phyloP scores from a whole-genome alignment of 1,140 invertebrate species.

The Lucilia cuprina region DNA sequence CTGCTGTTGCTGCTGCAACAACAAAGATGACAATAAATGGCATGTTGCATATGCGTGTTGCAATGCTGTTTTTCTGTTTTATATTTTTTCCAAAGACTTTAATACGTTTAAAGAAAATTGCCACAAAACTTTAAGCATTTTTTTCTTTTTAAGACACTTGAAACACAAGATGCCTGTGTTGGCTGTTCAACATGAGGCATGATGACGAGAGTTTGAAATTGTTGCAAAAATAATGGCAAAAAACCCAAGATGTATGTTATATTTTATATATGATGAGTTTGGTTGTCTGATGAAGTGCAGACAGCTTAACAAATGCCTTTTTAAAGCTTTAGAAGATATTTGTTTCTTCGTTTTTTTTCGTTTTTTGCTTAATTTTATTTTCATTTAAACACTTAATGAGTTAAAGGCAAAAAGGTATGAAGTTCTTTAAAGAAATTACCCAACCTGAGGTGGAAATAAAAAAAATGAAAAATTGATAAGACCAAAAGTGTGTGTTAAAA shows the following conservation, averaged over 20 bases:
- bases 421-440: not conserved
- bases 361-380: not conserved
- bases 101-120: too few relatives aligned
- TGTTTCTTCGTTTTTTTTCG: not conserved
- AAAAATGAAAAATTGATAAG: not conserved
- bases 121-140: too few relatives aligned
- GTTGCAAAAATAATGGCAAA: too few relatives aligned
- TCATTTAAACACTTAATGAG: not conserved
- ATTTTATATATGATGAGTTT: not conserved
- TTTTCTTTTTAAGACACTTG: too few relatives aligned
- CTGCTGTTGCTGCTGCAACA: not conserved
- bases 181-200: too few relatives aligned
- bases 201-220: too few relatives aligned
- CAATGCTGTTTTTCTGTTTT: constrained; percentile 13
- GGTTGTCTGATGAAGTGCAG: not conserved
- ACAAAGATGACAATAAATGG: not conserved
- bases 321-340: not conserved
- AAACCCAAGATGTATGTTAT: not conserved
- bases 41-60: constrained; percentile 26
- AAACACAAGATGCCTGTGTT: too few relatives aligned
- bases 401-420: not conserved
- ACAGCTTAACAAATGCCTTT: not conserved
- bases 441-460: not conserved
- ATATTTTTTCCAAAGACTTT: too few relatives aligned
- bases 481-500: not conserved